A percentile compares a stretch with the other conserved stretches of the same genome.
phyloP scores from a whole-genome alignment of 53 echinoderm and acorn worm species.

The Luidia sarsii region DNA sequence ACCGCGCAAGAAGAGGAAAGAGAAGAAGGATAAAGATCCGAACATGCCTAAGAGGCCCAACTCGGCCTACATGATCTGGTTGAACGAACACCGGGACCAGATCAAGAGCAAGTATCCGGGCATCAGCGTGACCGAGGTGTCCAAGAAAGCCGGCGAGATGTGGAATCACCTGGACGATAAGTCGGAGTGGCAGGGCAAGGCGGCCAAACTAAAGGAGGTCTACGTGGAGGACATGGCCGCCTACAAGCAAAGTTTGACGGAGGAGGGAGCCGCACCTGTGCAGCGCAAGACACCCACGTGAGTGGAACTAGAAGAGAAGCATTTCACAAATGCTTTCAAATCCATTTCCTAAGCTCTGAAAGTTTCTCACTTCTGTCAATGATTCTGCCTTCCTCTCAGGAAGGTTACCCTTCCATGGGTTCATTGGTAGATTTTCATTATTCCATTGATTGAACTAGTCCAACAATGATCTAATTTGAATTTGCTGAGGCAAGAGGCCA shows the following conservation, averaged over 20 bases:
- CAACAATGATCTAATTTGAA: no score
- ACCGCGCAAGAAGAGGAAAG: conserved; percentile 62
- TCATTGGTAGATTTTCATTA: no score
- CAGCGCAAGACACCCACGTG: no score
- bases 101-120: conserved; percentile 80
- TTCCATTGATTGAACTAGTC: no score
- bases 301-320: no score
- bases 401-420: no score
- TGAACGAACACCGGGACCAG: conserved; percentile 69
- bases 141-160: conserved; percentile 93
- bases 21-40: conserved; percentile 78
- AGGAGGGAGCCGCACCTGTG: conserved; percentile 56
- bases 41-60: conserved; percentile 83
- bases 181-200: conserved; percentile 71
- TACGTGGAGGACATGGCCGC: conserved; percentile 70
- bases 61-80: conserved; percentile 87
- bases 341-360: no score
- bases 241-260: conserved; percentile 60
- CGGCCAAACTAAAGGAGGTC: conserved; percentile 63
- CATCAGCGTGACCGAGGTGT: conserved; percentile 78
- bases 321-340: no score
- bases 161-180: conserved; percentile 88
- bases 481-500: no score
- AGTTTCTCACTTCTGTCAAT: no score
- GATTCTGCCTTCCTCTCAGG: no score